Evolutionary conservation across 1,140 invertebrate genomes (phyloP), one percentile per base, ranked within the genome.

Genomic region (Delia radicum): DNA sequence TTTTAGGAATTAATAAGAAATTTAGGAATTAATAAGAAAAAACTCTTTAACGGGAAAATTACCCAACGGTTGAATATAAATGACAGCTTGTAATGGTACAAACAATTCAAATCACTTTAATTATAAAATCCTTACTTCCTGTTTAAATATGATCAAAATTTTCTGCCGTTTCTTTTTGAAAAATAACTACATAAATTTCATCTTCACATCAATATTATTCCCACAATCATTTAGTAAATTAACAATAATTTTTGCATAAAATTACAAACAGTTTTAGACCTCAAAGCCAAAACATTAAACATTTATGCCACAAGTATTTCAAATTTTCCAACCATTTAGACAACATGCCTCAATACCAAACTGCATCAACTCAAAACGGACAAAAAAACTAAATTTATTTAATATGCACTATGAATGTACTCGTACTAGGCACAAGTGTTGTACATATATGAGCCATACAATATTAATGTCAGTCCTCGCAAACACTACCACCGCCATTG

Each of bases 181-280:
- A n/a, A n/a, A n/a, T n/a, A n/a, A n/a, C n/a, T n/a, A n/a, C n/a
- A n/a, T n/a, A n/a, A n/a, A n/a, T n/a, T n/a, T n/a, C n/a, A n/a
- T n/a, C n/a, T n/a, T n/a, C n/a, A n/a, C n/a, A n/a, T n/a, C n/a
- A n/a, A 24, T 21, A 10, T n/a, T 55, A 55, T 55, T 55, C 48
- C 18, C 48, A 55, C 65, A 69, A 69, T 69, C 65, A 69, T 69
- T 37, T 69, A 69, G 15, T 69, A 31, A 33, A 69, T 69, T 69
- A 21, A 21, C 65, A 18, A 69, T 69, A 31, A 69, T 31, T 69
- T 37, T 69, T 69, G 65, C 65, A 69, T 69, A 7, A 67, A 69
- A 69, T 69, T 69, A 29, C 29, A 69, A n/a, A 31, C 28, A 31
- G 29, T 33, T 69, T n/a, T 31, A 69, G 24, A 31, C 33, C 28